These are phyloP conservation scores for Drosophila murphyi DNA, from an alignment of 1,140 invertebrate genomes.

Conservation along the genomic window DNA sequence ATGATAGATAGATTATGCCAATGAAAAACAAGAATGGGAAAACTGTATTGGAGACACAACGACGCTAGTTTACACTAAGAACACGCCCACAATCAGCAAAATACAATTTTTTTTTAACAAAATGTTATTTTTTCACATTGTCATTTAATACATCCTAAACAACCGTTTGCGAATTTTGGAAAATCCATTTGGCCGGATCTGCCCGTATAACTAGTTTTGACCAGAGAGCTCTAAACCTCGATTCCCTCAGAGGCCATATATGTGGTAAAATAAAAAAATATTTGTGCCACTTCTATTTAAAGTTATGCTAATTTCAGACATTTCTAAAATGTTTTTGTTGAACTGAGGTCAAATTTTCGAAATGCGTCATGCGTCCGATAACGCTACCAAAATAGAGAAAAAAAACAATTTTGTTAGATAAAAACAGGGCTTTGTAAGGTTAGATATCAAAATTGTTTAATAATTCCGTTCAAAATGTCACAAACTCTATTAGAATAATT, in stretches of 20 bases:
- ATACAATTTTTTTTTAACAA: conserved; percentile 1
- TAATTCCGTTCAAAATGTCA: background rate
- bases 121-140: background rate
- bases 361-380: background rate
- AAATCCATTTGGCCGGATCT: background rate
- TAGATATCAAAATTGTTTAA: background rate
- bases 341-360: no score
- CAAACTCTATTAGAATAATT: background rate
- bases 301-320: conserved; percentile 16
- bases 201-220: conserved; percentile 31
- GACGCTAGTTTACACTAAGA: conserved; percentile 13
- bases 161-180: conserved; percentile 14
- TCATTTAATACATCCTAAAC: background rate
- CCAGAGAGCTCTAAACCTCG: background rate
- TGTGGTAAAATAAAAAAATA: background rate
- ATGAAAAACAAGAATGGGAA: conserved; percentile 9
- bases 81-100: background rate
- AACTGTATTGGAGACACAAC: conserved; percentile 2
- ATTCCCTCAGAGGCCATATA: conserved; percentile 3
- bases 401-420: background rate
- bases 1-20: conserved; percentile 18
- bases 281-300: conserved; percentile 12
- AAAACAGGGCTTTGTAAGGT: background rate
- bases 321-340: background rate
- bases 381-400: background rate